Base-by-base conservation (phyloP, 2,888 invertebrate species). In the Drosophila subsilvestris region DNA sequence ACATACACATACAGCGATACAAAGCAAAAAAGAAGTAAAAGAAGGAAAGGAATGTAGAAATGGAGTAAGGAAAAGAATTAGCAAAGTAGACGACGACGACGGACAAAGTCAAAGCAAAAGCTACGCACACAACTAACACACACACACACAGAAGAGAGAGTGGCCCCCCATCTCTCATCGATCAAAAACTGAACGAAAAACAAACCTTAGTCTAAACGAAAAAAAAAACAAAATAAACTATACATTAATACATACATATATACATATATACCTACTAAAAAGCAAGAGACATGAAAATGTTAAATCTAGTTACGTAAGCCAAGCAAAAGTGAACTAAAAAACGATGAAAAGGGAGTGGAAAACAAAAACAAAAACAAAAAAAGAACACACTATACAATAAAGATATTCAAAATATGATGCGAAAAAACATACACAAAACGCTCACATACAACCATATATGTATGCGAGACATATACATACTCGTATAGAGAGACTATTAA, bases 391-490 rank as follows among this genome's bases (percentile, higher is more conserved):
- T 87, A 37, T 37, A 86, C 85, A 85, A 86, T 88, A 86, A 86
- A 79, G 70, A 86, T 86, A 88, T 88, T 88, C 75, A 88, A 85
- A 85, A 85, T 86, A 83, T 83, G 78, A 75, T 49, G 63, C 63
- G 61, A 76, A 55, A 78, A 78, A 48, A 79, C 57, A 79, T 47
- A 84, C 51, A 79, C 50, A 76, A 59, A 70, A 75, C 54, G 66
- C 27, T 59, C 42, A 55, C 37, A 37, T 53, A 53, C 42, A 25
- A 53, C 37, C 25, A 67, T 44, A 67, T 61, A 71, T 60, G 72
- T 57, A 66, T 60, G 58, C 56, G 70, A 74, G 57, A 55, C 59
- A 77, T 12, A 32, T 32, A n/a, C n/a, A 37, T 37, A 37, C 37
- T 37, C 37, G 37, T 37, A 14, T 79, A 85, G 74, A 68, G 61